Base-by-base conservation (phyloP, 2,888 invertebrate genomes). In the Calliphora vomitoria region DNA sequence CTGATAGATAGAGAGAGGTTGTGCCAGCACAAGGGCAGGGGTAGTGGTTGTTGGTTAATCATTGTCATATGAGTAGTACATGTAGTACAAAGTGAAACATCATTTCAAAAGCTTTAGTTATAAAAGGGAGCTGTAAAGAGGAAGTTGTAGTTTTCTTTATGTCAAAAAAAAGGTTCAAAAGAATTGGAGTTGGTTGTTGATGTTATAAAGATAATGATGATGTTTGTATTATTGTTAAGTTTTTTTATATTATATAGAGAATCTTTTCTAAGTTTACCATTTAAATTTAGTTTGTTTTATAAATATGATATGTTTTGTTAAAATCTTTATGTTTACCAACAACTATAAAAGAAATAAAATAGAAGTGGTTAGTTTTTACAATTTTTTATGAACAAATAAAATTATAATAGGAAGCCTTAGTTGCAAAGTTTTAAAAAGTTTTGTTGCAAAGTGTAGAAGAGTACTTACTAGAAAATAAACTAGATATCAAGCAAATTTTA, bases 11-110 rank as follows among this genome's bases (percentile, higher is more conserved):
- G 11, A 11, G 44, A 13, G 4, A 64, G 20, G 41, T 31, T 64
- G 6, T 38, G 6, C 1, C 8, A 47, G 31, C 1, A 18, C 72
- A 72, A 44, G 38, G 50, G 50, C 80, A 60, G 44, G 60, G 18
- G 47, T 44, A 47, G 74, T 74, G 35, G 35, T 62, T 4, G 75
- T 55, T 72, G 20, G 18, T 72, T 81, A 35, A 64, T 72, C 62
- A 41, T 62, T 53, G 13, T 64, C 72, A 74, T 53, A 20, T 3
- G 15, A 13, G 35, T 31, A 15, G 3, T 20, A 53, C 38, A 62
- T 62, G 1, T 10, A 79, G 1, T 10, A 79, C 35, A 31, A 15
- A 68, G 64, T 15, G 55, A 62, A 62, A 18, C 8, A 69, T 11
- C 35, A 69, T 47, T 81, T 72, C 25, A 41, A 81, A 64, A 81